Percentiles rank a stretch among this genome's conserved stretches.
phyloP scores from a whole-genome alignment of 2,797 vertebrate genomes.

The Coregonus sp. region DNA sequence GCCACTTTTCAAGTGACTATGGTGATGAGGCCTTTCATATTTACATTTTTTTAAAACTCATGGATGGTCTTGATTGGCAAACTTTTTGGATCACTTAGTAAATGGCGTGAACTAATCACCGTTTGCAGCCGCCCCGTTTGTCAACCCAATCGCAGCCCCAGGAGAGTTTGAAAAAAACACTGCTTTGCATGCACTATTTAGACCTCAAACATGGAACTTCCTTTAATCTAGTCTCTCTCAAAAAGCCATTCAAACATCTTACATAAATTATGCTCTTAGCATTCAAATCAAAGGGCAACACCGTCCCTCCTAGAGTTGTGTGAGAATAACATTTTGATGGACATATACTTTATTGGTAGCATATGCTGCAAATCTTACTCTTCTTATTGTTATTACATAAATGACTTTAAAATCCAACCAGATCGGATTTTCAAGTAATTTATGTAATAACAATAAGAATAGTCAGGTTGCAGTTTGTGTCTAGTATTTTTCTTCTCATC shows the following conservation, averaged over 20 bases:
- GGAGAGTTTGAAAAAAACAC: conserved; percentile 50
- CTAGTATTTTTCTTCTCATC: too few relatives aligned
- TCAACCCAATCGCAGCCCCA: conserved; percentile 63
- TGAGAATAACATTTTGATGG: conserved; percentile 72
- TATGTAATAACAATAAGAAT: too few relatives aligned
- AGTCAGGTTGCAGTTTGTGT: too few relatives aligned
- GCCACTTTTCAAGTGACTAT: conserved; percentile 73
- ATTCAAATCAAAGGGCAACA: conserved; percentile 78
- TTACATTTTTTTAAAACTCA: conserved; percentile 57
- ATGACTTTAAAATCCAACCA: conserved; percentile 30
- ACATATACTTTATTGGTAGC: conserved; percentile 63
- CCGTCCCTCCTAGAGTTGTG: conserved; percentile 63
- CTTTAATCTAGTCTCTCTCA: conserved; percentile 80
- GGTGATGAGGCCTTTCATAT: conserved; percentile 76
- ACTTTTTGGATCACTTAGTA: conserved; percentile 68
- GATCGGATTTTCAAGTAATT: too few relatives aligned
- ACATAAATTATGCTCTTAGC: conserved; percentile 84
- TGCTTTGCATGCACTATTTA: conserved; percentile 69
- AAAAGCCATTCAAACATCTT: conserved; percentile 81
- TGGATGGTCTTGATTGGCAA: conserved; percentile 68
- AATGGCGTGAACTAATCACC: conserved; percentile 64
- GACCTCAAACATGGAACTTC: conserved; percentile 69
- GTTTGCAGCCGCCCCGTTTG: conserved; percentile 61
- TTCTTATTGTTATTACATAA: conserved; percentile 54
- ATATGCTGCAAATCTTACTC: conserved; percentile 45